Base-by-base conservation (phyloP, 2,113 vertebrate species). In the Turnix velox region DNA sequence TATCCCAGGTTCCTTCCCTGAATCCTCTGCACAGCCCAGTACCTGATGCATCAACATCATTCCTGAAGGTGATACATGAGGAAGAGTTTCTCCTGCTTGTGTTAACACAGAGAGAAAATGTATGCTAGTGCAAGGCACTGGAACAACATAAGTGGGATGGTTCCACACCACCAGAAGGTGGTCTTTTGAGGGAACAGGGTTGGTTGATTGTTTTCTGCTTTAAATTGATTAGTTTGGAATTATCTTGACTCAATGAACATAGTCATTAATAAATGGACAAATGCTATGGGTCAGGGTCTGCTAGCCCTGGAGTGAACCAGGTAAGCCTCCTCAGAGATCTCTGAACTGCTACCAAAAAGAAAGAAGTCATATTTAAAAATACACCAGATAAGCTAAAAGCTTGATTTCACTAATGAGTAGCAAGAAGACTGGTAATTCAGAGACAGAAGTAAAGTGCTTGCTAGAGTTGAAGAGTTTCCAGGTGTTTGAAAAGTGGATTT, bases 121-220 rank as follows among this genome's bases (percentile, higher is more conserved):
- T 0, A 0, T 25, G 28, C 20, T 33, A 20, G 7, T 37, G 28
- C 37, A 69, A 33, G 43, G 73, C 40, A 52, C 9, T 5, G 7
- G 2, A 76, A 91, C 10, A 88, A 46, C 19, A 31, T 9, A 39
- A 37, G 18, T 30, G 8, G 7, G 4, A 12, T 73, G n/a, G 14
- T 46, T 78, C 4, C 37, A 9, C 25, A 39, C 2, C 1, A 4
- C 6, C 14, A 30, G 28, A 43, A 58, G 3, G 4, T 14, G 3
- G 0, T 2, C 28, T 28, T 27, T 28, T 6, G 1, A 2, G 3
- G 5, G 1, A 0, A 3, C 37, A 66, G 10, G 1, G 6, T 48
- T 8, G 5, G 1, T 66, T 71, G 14, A 1, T 65, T 86, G 8
- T n/a, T 63, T 89, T 75, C 69, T 67, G 6, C 40, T 13, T 63